Percentiles rank a stretch among this genome's conserved stretches.
These are phyloP conservation scores for Drosophila arawakana DNA, from an alignment of 1,140 invertebrate genomes.

Conservation along the genomic window DNA sequence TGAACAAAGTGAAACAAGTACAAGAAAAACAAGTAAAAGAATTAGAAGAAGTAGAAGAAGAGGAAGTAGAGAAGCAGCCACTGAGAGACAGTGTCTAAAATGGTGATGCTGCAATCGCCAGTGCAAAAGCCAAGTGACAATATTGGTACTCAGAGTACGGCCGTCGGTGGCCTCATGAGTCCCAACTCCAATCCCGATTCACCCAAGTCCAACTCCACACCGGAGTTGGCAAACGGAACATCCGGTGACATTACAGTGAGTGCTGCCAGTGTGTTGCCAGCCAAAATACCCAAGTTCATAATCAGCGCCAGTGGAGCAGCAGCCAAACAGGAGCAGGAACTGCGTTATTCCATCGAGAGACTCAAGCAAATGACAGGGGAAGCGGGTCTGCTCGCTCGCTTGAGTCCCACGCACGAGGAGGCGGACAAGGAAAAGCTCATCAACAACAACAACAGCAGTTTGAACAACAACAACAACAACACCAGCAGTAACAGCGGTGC, in stretches of 20 bases:
- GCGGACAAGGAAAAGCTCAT: constrained; percentile 61
- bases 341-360: constrained; percentile 77
- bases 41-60: not conserved
- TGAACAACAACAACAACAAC: constrained; percentile 47
- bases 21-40: constrained; percentile 24
- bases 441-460: constrained; percentile 56
- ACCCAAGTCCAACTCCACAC: constrained; percentile 79
- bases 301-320: constrained; percentile 49
- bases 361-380: constrained; percentile 82
- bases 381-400: constrained; percentile 61
- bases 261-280: constrained; percentile 29
- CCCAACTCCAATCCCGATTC: constrained; percentile 81
- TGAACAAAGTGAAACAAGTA: constrained; percentile 11
- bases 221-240: constrained; percentile 51
- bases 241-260: constrained; percentile 19
- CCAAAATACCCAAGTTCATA: constrained; percentile 80
- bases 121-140: constrained; percentile 71
- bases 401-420: constrained; percentile 69
- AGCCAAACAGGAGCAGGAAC: constrained; percentile 64
- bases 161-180: constrained; percentile 75
- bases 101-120: constrained; percentile 84
- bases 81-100: constrained; percentile 13
- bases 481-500: constrained; percentile 20
- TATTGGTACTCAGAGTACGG: constrained; percentile 47
- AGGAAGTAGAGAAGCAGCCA: constrained; percentile 1